phyloP scores from a whole-genome alignment of 2,797 vertebrate genomes.

The Nannoperca australis region DNA sequence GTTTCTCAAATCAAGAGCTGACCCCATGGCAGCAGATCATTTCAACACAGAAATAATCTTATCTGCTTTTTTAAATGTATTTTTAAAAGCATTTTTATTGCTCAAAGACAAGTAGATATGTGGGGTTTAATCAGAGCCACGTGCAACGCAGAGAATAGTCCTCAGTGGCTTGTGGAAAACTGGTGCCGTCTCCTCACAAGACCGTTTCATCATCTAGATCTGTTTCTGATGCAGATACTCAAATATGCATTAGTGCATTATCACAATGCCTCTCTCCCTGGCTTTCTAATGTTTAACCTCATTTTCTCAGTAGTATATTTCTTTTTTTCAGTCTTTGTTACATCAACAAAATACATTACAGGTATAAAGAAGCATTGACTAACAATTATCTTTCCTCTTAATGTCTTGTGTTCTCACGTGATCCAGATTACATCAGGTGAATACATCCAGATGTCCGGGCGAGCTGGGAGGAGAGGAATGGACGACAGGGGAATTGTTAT shows the following conservation, averaged over 20 bases:
- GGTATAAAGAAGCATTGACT: not conserved
- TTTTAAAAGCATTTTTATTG: not conserved
- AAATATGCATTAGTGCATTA: not conserved
- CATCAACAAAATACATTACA: not conserved
- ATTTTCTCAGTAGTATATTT: not conserved
- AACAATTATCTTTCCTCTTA: not conserved
- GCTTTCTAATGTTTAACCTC: not conserved
- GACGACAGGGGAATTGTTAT: constrained; percentile 98
- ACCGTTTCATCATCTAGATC: not conserved
- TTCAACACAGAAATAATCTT: constrained; percentile 33
- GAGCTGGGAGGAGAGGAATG: constrained; percentile 97
- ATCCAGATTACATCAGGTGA: constrained; percentile 96
- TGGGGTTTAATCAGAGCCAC: constrained; percentile 42
- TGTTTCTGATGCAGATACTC: constrained; percentile 1
- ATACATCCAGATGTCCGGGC: constrained; percentile 99
- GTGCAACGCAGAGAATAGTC: constrained; percentile 16
- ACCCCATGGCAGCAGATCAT: constrained; percentile 30
- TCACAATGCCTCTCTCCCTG: not conserved
- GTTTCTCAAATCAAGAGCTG: constrained; percentile 48
- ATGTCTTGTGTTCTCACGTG: constrained; percentile 38
- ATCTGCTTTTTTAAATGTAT: constrained; percentile 1
- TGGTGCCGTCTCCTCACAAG: constrained; percentile 1
- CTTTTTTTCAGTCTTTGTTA: not conserved
- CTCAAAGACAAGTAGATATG: constrained; percentile 34
- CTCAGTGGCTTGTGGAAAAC: constrained; percentile 10